A percentile compares a stretch with the other conserved stretches of the same genome.
Evolutionary conservation across 2,113 vertebrate species (phyloP).

Genomic region (Odocoileus hemionus): DNA sequence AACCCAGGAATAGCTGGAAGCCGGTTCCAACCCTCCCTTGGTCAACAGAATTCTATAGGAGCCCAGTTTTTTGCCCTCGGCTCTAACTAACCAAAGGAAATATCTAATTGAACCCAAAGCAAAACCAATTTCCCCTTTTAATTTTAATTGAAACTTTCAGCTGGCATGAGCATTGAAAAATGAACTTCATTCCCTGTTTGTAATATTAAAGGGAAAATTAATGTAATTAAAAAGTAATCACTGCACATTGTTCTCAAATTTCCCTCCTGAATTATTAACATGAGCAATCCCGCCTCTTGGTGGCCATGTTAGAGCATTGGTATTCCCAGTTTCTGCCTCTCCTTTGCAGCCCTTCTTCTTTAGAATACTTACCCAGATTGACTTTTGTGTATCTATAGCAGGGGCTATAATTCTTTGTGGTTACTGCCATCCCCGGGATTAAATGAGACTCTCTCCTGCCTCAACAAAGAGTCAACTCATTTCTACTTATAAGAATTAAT

Average conservation of each 20-base stretch:
- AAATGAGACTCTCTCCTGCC: background rate
- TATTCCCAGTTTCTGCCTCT: background rate
- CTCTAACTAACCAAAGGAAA: constrained; percentile 18
- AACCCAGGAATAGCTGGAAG: background rate
- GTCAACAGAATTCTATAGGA: background rate
- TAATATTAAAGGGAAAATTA: constrained; percentile 59
- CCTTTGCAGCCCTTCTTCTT: background rate
- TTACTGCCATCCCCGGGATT: background rate
- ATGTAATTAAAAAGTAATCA: constrained; percentile 57
- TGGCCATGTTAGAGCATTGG: too few species aligned
- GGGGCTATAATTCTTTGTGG: background rate
- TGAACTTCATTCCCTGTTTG: constrained; percentile 45
- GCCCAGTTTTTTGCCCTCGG: background rate
- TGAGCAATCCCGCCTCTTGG: background rate
- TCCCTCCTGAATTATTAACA: constrained; percentile 39
- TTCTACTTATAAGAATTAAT: background rate
- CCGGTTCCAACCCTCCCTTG: background rate
- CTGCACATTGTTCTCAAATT: background rate
- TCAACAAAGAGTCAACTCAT: background rate
- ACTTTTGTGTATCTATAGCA: background rate
- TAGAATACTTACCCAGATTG: background rate
- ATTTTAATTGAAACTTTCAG: constrained; percentile 55
- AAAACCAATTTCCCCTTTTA: constrained; percentile 52
- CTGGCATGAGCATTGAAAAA: background rate
- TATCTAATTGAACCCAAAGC: constrained; percentile 48